Percentiles rank a stretch among this genome's conserved stretches.
Conservation (phyloP, 2,888 invertebrate species). For the Acleris sparsana region DNA sequence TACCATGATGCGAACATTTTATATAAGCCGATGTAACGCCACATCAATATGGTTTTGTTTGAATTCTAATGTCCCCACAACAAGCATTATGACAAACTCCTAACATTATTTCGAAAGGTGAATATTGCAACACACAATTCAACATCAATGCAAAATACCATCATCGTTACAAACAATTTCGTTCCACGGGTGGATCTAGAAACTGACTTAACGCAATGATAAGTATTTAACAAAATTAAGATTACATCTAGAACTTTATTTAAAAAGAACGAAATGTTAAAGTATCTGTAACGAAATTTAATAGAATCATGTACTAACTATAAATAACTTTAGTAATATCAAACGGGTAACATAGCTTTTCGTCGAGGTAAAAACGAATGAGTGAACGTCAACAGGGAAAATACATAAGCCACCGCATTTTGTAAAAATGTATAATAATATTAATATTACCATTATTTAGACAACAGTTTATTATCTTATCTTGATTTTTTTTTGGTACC, state of each 20-base stretch:
- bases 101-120: constrained; percentile 53
- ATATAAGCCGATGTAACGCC: no score
- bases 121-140: constrained; percentile 52
- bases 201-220: constrained; percentile 20
- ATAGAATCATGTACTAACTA: constrained; percentile 19
- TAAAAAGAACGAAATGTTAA: constrained; percentile 2
- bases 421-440: constrained; percentile 45
- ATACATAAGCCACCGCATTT: constrained; percentile 50
- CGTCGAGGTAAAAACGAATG: no score
- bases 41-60: not conserved
- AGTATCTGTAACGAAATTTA: not conserved
- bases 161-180: constrained; percentile 29
- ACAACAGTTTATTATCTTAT: constrained; percentile 52
- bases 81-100: constrained; percentile 48
- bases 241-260: constrained; percentile 25
- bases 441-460: constrained; percentile 47
- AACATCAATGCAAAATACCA: constrained; percentile 31
- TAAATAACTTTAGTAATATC: constrained; percentile 23
- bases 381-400: no score
- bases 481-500: constrained; percentile 44
- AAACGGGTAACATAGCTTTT: constrained; percentile 18
- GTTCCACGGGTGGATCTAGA: constrained; percentile 24
- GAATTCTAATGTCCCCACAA: constrained; percentile 56
- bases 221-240: constrained; percentile 33
- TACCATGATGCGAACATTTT: no score